phyloP scores from a whole-genome alignment of 2,113 vertebrate species.

The Lipotes vexillifer region DNA sequence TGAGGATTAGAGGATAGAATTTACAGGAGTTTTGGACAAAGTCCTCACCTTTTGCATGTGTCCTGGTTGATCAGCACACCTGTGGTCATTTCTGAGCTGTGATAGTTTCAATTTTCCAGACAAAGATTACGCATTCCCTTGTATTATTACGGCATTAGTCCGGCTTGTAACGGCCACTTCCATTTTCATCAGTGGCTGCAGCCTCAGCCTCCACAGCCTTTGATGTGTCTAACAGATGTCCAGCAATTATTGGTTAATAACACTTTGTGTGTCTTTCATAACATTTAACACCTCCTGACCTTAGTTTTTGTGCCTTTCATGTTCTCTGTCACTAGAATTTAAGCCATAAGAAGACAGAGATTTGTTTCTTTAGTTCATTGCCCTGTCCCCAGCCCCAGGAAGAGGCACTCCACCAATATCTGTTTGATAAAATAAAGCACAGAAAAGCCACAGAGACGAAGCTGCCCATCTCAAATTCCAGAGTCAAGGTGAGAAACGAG shows the following conservation, averaged over 20 bases:
- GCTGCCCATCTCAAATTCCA: background rate
- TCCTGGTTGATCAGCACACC: background rate
- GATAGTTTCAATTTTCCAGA: background rate
- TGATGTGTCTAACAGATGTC: background rate
- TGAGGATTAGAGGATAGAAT: background rate
- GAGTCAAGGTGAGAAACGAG: background rate
- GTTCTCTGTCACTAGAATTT: background rate
- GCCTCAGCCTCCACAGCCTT: too few relatives aligned
- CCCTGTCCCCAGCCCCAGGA: background rate
- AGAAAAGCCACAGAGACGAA: background rate
- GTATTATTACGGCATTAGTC: too few relatives aligned
- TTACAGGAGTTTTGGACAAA: background rate
- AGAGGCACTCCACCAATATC: background rate
- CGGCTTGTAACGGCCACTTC: background rate
- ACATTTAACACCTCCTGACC: background rate
- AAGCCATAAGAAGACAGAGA: background rate
- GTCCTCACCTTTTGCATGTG: fast-evolving
- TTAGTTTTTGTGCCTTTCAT: background rate
- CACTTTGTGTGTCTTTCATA: background rate
- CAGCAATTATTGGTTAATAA: background rate
- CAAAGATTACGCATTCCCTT: background rate
- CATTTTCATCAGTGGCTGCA: background rate
- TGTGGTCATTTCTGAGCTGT: background rate
- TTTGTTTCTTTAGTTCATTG: background rate
- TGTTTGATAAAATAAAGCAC: background rate